A percentile compares a stretch with the other conserved stretches of the same genome.
phyloP scores from a whole-genome alignment of 2,888 invertebrate species.

The Perithous albicinctus region DNA sequence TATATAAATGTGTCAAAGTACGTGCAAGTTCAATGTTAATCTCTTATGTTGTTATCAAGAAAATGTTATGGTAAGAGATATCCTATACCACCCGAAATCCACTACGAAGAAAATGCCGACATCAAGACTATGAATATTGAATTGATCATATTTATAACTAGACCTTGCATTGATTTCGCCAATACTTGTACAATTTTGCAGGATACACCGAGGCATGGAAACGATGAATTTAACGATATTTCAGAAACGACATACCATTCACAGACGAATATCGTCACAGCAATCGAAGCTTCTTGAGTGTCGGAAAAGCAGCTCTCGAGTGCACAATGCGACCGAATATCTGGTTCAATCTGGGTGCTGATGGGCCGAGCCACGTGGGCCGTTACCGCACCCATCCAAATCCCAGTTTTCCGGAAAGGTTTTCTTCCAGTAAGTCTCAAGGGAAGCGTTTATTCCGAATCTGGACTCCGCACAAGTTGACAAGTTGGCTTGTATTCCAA shows the following conservation, averaged over 20 bases:
- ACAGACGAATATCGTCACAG: conserved; percentile 30
- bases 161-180: neutral
- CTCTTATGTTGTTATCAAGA: neutral
- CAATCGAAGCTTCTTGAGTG: conserved; percentile 19
- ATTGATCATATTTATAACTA: neutral
- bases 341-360: conserved; percentile 14
- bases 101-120: too few species aligned
- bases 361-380: neutral
- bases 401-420: conserved; percentile 24
- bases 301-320: conserved; percentile 37
- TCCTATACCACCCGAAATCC: neutral
- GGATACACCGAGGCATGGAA: neutral
- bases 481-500: conserved; percentile 23
- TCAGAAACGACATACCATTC: conserved; percentile 52
- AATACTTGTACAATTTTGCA: neutral
- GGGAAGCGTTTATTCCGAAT: conserved; percentile 24
- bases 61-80: neutral
- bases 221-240: neutral
- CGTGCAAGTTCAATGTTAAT: neutral
- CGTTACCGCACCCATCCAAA: neutral
- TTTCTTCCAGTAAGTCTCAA: conserved; percentile 3
- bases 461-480: conserved; percentile 29
- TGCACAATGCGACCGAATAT: conserved; percentile 49
- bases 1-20: neutral
- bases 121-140: neutral